Evolutionary conservation across 2,113 vertebrate genomes (phyloP).

Genomic region (Malurus melanocephalus): DNA sequence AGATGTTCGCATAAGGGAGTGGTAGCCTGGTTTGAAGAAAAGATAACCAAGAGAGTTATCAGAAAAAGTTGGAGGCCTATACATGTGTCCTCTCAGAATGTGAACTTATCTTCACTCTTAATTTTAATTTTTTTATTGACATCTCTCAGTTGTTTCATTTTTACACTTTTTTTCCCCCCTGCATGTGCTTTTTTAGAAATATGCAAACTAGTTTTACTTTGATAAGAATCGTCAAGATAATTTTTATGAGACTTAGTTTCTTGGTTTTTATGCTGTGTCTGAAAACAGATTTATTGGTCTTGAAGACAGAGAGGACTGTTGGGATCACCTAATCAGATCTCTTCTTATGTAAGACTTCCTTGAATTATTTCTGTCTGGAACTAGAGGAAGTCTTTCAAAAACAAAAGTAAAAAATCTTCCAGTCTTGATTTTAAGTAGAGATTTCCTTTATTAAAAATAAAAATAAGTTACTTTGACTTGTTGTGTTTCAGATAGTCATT

Average conservation of each 20-base stretch:
- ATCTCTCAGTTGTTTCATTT: neutral
- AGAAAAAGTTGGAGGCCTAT: neutral
- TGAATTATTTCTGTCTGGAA: slow-evolving; percentile 48
- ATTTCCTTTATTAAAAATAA: slow-evolving; percentile 33
- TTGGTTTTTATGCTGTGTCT: neutral
- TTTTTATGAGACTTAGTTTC: neutral
- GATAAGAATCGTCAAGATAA: neutral
- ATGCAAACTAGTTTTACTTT: neutral
- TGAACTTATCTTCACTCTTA: neutral
- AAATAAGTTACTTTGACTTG: neutral
- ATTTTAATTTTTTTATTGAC: neutral
- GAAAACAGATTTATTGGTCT: neutral
- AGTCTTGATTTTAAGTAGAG: slow-evolving; percentile 31
- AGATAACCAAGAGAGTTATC: neutral
- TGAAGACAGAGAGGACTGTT: neutral
- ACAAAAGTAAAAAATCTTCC: slow-evolving; percentile 17
- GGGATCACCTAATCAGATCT: neutral
- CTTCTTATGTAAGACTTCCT: slow-evolving; percentile 51
- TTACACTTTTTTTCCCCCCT: neutral
- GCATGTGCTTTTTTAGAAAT: neutral
- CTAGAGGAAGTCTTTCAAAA: slow-evolving; percentile 43
- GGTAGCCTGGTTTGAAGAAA: neutral
- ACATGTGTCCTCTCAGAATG: neutral
- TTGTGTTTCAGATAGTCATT: neutral
- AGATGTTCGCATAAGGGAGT: neutral